Evolutionary conservation across 2,888 invertebrate genomes (phyloP), one percentile per base, ranked within the genome.

Genomic region (Dendrolimus pini): DNA sequence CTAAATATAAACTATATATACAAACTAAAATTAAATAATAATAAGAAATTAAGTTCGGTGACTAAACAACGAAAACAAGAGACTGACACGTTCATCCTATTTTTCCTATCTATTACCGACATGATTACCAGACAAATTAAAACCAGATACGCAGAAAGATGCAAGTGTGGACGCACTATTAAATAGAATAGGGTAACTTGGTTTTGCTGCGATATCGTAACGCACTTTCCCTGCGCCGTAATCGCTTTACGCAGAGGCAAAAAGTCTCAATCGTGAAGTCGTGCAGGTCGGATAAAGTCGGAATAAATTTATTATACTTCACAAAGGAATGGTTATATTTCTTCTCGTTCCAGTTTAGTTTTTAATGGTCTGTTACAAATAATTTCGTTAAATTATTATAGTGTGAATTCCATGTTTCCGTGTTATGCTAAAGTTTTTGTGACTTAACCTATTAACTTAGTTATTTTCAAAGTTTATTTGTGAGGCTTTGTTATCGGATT

Each of bases 341-440:
- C 9, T 56, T 56, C 47, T 47, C 12, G 47, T 47, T 12, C 47
- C 12, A 47, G 9, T 47, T 47, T 47, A 47, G 12, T 12, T 47
- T 47, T 10, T 47, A 9, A 47, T 47, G 47, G 47, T 56, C 41
- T 56, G 53, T 56, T n/a, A 56, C 10, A 56, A 14, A 52, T n/a
- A 56, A 56, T 54, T 54, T 57, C 53, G 13, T 57, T 41, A 9
- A 54, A 55, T 56, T 41, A 41, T 47, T 47, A 30, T 30, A 30
- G 30, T 30, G 30, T 30, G 30, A 30, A 30, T 30, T 3, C 30
- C 30, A 30, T 30, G 47, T 47, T 47, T 47, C 47, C 47, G 47
- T 47, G 47, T 47, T 47, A 47, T 47, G 47, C 12, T 47, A 0
- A 9, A 47, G 12, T 47, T 47, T 47, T 47, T 47, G 9, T 47